Evolutionary conservation across 2,888 invertebrate genomes (phyloP).

Genomic region (Eubasilissa splendida): DNA sequence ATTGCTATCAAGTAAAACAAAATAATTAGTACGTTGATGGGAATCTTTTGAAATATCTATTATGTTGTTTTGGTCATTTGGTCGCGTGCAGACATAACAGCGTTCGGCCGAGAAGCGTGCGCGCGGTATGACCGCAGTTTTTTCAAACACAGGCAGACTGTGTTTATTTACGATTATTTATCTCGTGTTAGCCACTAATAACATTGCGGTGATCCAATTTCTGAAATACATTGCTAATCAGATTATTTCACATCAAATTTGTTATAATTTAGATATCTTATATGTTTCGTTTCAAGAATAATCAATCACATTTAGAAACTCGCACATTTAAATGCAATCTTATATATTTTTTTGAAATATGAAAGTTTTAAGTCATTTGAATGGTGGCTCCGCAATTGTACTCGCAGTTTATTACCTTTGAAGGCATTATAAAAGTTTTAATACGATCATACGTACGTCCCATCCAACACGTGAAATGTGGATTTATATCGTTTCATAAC

Average conservation of each 20-base stretch:
- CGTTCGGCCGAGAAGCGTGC: slow-evolving; percentile 7
- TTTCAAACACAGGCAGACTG: slow-evolving; percentile 4
- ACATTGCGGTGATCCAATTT: slow-evolving; percentile 27
- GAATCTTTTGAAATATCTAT: too few relatives aligned
- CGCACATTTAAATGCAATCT: too few relatives aligned
- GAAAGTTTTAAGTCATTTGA: too few relatives aligned
- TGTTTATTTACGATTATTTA: slow-evolving; percentile 23
- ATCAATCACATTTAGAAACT: too few relatives aligned
- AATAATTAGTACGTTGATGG: too few relatives aligned
- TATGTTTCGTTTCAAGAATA: too few relatives aligned
- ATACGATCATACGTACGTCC: slow-evolving; percentile 17
- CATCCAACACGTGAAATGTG: slow-evolving; percentile 24
- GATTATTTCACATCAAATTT: slow-evolving; percentile 6
- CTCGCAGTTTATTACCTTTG: slow-evolving; percentile 15
- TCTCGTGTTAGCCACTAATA: slow-evolving; percentile 24
- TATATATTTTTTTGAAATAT: too few relatives aligned
- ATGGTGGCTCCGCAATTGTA: too few relatives aligned
- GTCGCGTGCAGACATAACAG: neutral
- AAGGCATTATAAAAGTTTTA: slow-evolving; percentile 25
- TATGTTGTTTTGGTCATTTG: neutral
- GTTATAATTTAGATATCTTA: too few relatives aligned
- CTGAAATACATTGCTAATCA: neutral
- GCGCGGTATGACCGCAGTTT: slow-evolving; percentile 8
- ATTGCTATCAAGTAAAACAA: neutral
- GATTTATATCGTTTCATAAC: slow-evolving; percentile 42